These are phyloP conservation scores for Galaxias olidus DNA, from an alignment of 2,797 vertebrate species.

Conservation along the genomic window DNA sequence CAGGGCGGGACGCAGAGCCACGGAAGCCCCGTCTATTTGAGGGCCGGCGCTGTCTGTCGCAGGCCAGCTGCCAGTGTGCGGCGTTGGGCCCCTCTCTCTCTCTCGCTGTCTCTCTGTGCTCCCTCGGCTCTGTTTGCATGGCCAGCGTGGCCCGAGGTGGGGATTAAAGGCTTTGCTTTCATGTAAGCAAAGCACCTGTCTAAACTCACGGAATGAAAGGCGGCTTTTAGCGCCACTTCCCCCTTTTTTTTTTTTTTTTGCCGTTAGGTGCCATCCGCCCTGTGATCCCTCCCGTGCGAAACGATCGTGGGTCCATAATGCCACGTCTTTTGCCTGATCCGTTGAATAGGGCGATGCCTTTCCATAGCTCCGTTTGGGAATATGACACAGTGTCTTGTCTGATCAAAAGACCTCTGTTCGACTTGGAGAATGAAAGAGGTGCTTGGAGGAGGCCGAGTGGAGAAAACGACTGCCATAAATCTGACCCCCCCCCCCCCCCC, in stretches of 20 bases:
- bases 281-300: too few species aligned
- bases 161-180: constrained; percentile 63
- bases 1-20: constrained; percentile 44
- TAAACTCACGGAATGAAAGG: constrained; percentile 28
- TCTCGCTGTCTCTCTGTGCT: too few species aligned
- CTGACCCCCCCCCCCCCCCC: constrained; percentile 16
- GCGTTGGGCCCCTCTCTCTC: constrained; percentile 3
- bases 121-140: constrained; percentile 15
- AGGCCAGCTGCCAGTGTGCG: constrained; percentile 7
- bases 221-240: constrained; percentile 2
- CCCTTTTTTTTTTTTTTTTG: not conserved
- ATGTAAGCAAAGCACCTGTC: constrained; percentile 59
- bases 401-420: constrained; percentile 9
- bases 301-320: too few species aligned
- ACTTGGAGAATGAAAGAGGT: constrained; percentile 6
- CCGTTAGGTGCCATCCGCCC: too few species aligned
- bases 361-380: too few species aligned
- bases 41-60: not conserved
- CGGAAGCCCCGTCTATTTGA: not conserved
- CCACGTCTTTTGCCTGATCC: too few species aligned
- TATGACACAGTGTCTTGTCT: constrained; percentile 6
- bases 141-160: constrained; percentile 24
- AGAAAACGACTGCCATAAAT: constrained; percentile 37
- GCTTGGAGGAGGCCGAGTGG: constrained; percentile 4
- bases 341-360: too few species aligned